Evolutionary conservation across 2,797 vertebrate genomes (phyloP).

Genomic region (Natrix natrix): DNA sequence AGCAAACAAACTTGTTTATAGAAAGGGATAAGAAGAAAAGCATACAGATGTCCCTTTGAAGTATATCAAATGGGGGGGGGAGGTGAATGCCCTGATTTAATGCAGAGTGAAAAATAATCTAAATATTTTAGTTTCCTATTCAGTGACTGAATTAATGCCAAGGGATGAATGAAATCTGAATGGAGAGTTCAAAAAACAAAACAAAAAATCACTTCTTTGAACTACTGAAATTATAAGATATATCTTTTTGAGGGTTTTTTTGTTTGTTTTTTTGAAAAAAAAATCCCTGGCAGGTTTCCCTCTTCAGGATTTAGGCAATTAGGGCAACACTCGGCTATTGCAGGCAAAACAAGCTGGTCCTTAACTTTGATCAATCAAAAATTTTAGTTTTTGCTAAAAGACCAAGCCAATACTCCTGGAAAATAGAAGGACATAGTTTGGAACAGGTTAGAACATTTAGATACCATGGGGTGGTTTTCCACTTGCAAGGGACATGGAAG

Average conservation of each 20-base stretch:
- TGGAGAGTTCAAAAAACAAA: background rate
- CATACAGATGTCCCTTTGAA: too few relatives aligned
- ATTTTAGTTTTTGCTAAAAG: too few relatives aligned
- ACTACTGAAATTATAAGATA: background rate
- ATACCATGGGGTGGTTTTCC: too few relatives aligned
- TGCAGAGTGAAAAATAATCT: conserved; percentile 43
- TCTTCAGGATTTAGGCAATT: background rate
- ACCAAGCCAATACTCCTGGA: too few relatives aligned
- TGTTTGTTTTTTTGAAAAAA: background rate
- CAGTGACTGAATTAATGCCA: conserved; percentile 35
- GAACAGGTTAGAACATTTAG: too few relatives aligned
- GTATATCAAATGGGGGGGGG: conserved; percentile 13
- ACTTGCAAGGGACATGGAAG: too few relatives aligned
- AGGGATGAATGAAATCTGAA: background rate
- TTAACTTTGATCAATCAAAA: too few relatives aligned
- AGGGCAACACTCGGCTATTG: too few relatives aligned
- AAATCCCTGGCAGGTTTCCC: background rate
- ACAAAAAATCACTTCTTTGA: background rate
- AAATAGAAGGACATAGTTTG: too few relatives aligned
- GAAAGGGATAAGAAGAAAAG: too few relatives aligned
- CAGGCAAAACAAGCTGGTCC: too few relatives aligned
- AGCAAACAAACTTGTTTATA: too few relatives aligned
- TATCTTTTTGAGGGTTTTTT: background rate
- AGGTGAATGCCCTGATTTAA: conserved; percentile 43
- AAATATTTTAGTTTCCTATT: conserved; percentile 35